Evolutionary conservation across 2,797 vertebrate species (phyloP), one percentile per base, ranked within the genome.

Genomic region (Cirrhinus mrigala): DNA sequence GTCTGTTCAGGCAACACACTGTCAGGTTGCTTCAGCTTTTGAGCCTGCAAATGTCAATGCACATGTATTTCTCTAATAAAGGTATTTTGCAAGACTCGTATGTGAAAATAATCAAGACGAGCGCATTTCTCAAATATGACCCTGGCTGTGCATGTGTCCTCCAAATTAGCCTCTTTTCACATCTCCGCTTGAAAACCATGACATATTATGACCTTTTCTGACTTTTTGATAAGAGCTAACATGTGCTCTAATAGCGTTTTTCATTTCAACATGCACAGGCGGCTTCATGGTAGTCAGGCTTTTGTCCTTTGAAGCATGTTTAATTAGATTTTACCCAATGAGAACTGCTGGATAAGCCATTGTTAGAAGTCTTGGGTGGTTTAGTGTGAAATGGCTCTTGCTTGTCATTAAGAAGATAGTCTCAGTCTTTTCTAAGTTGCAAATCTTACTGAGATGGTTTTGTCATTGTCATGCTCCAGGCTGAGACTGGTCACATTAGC

Each of bases 321-420:
- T 86, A 89, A 89, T 89, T 84, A 84, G 84, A 73, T 89, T 76
- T 79, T 86, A 64, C 60, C 60, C 52, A 82, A 44, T 79, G 44
- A 75, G 81, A 89, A 87, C 20, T 84, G 84, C 81, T 52, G 86
- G 88, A 86, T 87, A 87, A 89, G 86, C 86, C 70, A 76, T 86
- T 84, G 80, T 89, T 73, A 40, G 48, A 60, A 20, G 50, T 82
- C 48, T 70, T 50, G 29, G 20, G 62, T 73, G 69, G 29, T 79
- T 76, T 73, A 46, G 11, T n/a, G 27, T 71, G 70, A 62, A 89
- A 83, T 27, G 46, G 83, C 80, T 85, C 66, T 66, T 64, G 81
- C 76, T 58, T 54, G 69, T 85, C 73, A 14, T 81, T 81, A 74
- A 66, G 29, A 74, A 82, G 83, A 66, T 62, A 77, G 70, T 71